phyloP scores from a whole-genome alignment of 2,888 invertebrate genomes.

The Chymomyza amoena region DNA sequence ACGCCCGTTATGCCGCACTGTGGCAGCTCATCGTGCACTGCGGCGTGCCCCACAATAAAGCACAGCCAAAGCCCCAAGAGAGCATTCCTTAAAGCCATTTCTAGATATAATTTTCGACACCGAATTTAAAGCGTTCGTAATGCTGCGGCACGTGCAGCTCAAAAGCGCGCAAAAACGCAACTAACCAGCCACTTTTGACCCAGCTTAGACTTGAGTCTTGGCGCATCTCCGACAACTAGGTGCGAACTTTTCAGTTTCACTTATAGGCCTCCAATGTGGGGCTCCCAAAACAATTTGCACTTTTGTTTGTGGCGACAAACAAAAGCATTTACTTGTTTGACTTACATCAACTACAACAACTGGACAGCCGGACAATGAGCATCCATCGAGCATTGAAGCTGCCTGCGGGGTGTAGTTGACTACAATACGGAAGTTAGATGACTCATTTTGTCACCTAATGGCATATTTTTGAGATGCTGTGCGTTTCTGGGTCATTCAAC shows the following conservation, averaged over 20 bases:
- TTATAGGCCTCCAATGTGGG: slow-evolving; percentile 6
- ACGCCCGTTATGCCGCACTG: slow-evolving; percentile 77
- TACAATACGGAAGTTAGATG: not conserved
- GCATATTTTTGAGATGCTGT: not conserved
- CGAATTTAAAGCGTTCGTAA: not conserved
- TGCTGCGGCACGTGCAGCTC: slow-evolving; percentile 22
- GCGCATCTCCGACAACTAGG: slow-evolving; percentile 38
- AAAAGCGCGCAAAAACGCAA: slow-evolving; percentile 54
- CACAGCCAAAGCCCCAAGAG: slow-evolving; percentile 5
- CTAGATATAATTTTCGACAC: not conserved
- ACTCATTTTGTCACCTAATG: slow-evolving; percentile 1
- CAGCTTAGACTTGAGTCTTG: slow-evolving; percentile 1
- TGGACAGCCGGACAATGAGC: not conserved
- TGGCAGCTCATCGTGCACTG: slow-evolving; percentile 70
- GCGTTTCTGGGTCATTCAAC: slow-evolving; percentile 29
- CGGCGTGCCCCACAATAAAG: slow-evolving; percentile 8
- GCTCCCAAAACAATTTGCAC: slow-evolving; percentile 63
- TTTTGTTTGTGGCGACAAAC: slow-evolving; percentile 60
- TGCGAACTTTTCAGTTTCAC: slow-evolving; percentile 54
- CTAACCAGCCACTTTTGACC: slow-evolving; percentile 41
- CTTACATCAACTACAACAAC: slow-evolving; percentile 18
- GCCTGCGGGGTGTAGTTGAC: no score
- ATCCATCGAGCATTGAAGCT: slow-evolving; percentile 5
- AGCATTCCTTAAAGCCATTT: slow-evolving; percentile 25
- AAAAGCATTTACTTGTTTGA: slow-evolving; percentile 58